These are phyloP conservation scores for Tenthredo livida DNA, from an alignment of 2,888 invertebrate genomes.

Conservation along the genomic window DNA sequence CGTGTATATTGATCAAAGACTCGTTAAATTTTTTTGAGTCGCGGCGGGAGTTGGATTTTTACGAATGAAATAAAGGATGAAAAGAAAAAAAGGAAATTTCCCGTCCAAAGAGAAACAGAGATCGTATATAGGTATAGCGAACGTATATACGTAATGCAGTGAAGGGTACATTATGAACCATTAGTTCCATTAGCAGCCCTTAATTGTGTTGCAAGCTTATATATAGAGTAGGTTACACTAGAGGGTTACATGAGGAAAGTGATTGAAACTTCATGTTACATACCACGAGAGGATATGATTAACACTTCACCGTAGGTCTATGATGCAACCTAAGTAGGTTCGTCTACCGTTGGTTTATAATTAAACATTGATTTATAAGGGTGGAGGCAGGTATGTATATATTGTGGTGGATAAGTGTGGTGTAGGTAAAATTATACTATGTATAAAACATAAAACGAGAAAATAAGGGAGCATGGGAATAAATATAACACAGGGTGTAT, in stretches of 20 bases:
- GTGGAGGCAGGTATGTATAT: not conserved
- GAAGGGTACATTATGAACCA: constrained; percentile 21
- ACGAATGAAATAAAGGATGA: too few relatives aligned
- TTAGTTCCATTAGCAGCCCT: constrained; percentile 11
- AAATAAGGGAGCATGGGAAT: not conserved
- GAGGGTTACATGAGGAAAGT: not conserved
- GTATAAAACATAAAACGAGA: not conserved
- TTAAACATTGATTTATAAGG: constrained; percentile 40
- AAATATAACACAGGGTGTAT: not conserved
- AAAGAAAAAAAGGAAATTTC: not conserved
- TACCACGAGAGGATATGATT: constrained; percentile 9
- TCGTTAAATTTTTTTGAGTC: not conserved
- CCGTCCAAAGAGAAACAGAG: not conserved
- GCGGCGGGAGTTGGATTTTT: too few relatives aligned
- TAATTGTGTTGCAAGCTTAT: not conserved
- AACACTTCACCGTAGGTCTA: not conserved
- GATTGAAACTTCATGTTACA: not conserved
- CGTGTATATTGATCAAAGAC: not conserved
- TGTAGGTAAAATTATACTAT: not conserved
- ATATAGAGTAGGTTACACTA: not conserved
- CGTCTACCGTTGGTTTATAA: constrained; percentile 32
- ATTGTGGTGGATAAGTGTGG: not conserved
- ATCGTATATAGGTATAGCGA: too few relatives aligned
- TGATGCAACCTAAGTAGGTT: not conserved
- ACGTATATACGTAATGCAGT: not conserved